phyloP scores from a whole-genome alignment of 2,113 vertebrate species.

The Pachycephala philippinensis region DNA sequence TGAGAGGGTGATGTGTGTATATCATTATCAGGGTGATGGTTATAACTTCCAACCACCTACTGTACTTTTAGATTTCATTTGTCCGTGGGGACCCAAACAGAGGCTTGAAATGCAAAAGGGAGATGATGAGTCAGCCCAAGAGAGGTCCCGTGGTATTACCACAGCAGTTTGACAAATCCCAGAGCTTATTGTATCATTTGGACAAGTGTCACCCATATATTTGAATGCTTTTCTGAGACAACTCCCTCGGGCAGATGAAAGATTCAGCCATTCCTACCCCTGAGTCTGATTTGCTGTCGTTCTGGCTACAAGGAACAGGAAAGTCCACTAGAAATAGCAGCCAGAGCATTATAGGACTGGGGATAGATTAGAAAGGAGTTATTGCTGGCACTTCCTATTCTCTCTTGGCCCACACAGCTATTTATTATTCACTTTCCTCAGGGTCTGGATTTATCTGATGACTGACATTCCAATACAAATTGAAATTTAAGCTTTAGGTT shows the following conservation, averaged over 20 bases:
- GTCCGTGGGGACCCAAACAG: neutral
- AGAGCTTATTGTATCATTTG: neutral
- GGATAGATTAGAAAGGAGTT: slow-evolving; percentile 16
- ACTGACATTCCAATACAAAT: slow-evolving; percentile 40
- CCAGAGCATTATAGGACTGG: neutral
- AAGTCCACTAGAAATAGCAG: slow-evolving; percentile 23
- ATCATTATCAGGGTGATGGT: neutral
- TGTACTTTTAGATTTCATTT: neutral
- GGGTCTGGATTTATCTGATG: slow-evolving; percentile 39
- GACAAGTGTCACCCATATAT: neutral
- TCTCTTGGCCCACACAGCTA: slow-evolving; percentile 36
- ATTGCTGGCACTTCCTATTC: slow-evolving; percentile 2
- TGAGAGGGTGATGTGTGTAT: neutral
- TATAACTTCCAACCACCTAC: neutral
- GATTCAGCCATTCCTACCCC: neutral
- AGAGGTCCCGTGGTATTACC: neutral
- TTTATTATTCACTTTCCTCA: slow-evolving; percentile 45
- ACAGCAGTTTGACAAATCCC: neutral
- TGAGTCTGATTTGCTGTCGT: neutral
- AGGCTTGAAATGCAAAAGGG: neutral
- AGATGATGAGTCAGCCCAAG: neutral
- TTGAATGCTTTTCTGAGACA: neutral
- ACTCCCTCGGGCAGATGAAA: neutral
- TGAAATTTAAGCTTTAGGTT: slow-evolving; percentile 46
- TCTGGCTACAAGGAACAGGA: neutral